A percentile compares a stretch with the other conserved stretches of the same genome.
Conservation (phyloP, 1,140 invertebrate species). For the Drosophila eugracilis region DNA sequence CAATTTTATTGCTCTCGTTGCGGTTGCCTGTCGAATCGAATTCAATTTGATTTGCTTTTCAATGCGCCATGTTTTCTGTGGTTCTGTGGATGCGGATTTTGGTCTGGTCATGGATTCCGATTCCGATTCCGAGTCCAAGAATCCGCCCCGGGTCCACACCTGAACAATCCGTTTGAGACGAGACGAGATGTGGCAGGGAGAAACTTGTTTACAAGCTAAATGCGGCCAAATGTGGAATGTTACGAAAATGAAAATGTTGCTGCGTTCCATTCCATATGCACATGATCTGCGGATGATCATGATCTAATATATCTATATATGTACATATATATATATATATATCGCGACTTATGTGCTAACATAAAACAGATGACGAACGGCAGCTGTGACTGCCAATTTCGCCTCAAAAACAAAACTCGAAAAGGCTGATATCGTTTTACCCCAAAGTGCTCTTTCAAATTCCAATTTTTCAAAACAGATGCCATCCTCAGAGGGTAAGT, state of each 20-base stretch:
- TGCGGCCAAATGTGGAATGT: conserved; percentile 70
- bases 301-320: conserved; percentile 27
- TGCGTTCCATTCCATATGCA: conserved; percentile 72
- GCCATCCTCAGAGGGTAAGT: background rate
- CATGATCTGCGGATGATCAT: conserved; percentile 50
- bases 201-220: conserved; percentile 69
- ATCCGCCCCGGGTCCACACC: conserved; percentile 14
- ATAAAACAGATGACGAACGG: conserved; percentile 78
- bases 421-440: conserved; percentile 1
- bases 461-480: conserved; percentile 4
- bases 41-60: conserved; percentile 79
- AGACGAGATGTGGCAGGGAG: conserved; percentile 21
- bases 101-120: conserved; percentile 43
- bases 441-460: background rate
- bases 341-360: conserved; percentile 68
- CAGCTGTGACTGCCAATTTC: conserved; percentile 70
- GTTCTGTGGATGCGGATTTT: conserved; percentile 14
- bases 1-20: conserved; percentile 81
- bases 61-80: conserved; percentile 36
- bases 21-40: conserved; percentile 78
- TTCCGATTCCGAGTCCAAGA: conserved; percentile 12
- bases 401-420: conserved; percentile 14
- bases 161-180: conserved; percentile 26
- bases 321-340: conserved; percentile 3
- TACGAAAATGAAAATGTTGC: conserved; percentile 48